Evolutionary conservation across 2,113 vertebrate genomes (phyloP), one percentile per base, ranked within the genome.

Genomic region (Saguinus midas): DNA sequence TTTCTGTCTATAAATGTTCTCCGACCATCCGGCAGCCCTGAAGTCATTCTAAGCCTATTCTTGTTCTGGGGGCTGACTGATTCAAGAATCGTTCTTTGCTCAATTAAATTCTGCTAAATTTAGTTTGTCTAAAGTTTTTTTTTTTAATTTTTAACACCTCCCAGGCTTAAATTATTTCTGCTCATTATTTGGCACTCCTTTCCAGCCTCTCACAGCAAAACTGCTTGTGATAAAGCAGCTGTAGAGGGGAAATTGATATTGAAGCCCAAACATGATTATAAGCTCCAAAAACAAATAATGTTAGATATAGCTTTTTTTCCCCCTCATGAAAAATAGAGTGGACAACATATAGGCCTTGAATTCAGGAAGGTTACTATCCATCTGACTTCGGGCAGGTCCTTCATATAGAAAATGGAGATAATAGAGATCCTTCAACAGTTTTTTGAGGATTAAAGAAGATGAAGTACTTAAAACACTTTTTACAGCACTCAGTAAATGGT

Each of bases 381-480:
- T 48, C 12, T 73, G 73, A 83, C 12, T 61, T 57, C 52, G 40
- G 43, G 21, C 23, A 82, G 55, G 10, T 73, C 61, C 25, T 85
- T 87, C 13, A 40, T 70, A n/a, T n/a, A 68, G 70, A 86, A 83
- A 73, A 52, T 45, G n/a, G 35, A 85, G 48, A 61, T n/a, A 92
- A 57, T 17, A 90, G 50, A 93, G 75, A 64, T 13, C 12, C 12
- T 23, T 35, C 32, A 87, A 90, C n/a, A 91, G 37, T 95, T 93
- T 66, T 87, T 35, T 84, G 40, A 96, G 16, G n/a, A 81, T 85
- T 90, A 81, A 97, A 95, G 2, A 89, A 76, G 27, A 94, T 81
- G 21, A 90, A 95, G 93, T 57, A 76, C 37, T 88, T 92, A 64
- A 91, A 48, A 50, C 45, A 72, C 40, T 95, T 94, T 86, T 80